Evolutionary conservation across 2,797 vertebrate genomes (phyloP).

Genomic region (Pseudochromis fuscus): DNA sequence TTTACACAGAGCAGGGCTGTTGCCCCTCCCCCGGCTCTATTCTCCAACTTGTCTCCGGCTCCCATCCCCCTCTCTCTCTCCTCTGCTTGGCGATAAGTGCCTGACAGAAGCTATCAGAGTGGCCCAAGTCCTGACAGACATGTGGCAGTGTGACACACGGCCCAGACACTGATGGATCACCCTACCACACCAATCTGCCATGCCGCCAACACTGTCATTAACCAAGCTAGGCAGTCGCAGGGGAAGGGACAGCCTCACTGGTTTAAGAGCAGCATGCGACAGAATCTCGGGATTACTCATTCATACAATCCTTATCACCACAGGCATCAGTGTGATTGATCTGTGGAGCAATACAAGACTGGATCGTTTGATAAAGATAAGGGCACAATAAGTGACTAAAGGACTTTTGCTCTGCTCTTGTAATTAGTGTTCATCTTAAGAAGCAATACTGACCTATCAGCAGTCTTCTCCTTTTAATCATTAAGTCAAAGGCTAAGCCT

Average conservation of each 20-base stretch:
- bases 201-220: slow-evolving; percentile 77
- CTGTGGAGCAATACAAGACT: slow-evolving; percentile 55
- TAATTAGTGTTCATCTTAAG: slow-evolving; percentile 60
- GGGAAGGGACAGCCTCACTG: slow-evolving; percentile 28
- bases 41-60: slow-evolving; percentile 50
- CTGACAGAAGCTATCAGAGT: slow-evolving; percentile 86
- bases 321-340: slow-evolving; percentile 57
- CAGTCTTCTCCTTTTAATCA: slow-evolving; percentile 82
- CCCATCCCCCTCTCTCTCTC: slow-evolving; percentile 57
- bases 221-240: slow-evolving; percentile 59
- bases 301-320: slow-evolving; percentile 61
- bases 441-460: slow-evolving; percentile 60
- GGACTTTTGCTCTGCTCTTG: slow-evolving; percentile 69
- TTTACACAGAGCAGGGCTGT: slow-evolving; percentile 90
- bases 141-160: slow-evolving; percentile 78
- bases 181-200: slow-evolving; percentile 59
- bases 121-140: slow-evolving; percentile 80
- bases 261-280: slow-evolving; percentile 42
- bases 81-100: slow-evolving; percentile 83
- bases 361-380: slow-evolving; percentile 65
- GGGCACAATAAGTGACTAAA: slow-evolving; percentile 43
- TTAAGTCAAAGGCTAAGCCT: slow-evolving; percentile 79
- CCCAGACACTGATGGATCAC: slow-evolving; percentile 83
- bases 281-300: slow-evolving; percentile 64
- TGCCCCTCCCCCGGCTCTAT: slow-evolving; percentile 65